Conservation (phyloP, 2,797 vertebrate genomes). For the Sebastes hubbsi region DNA sequence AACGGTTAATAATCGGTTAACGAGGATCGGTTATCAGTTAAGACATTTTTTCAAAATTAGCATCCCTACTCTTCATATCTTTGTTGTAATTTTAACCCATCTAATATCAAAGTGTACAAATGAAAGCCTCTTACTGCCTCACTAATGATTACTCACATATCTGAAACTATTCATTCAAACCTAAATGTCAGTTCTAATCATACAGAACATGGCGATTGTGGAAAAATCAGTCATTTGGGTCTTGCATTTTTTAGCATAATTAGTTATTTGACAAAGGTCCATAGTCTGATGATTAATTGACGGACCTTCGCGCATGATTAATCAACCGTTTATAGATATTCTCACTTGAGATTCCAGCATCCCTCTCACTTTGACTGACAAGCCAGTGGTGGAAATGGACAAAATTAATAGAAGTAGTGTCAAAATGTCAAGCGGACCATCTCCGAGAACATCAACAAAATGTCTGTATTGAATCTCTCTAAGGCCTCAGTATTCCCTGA, state of each 20-base stretch:
- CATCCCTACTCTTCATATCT: background rate
- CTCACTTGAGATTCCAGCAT: conserved; percentile 8
- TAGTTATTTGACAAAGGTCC: conserved; percentile 22
- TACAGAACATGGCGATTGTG: background rate
- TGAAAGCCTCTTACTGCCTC: background rate
- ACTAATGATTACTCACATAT: background rate
- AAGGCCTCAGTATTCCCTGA: conserved; percentile 74
- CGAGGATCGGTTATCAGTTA: too few relatives aligned
- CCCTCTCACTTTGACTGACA: conserved; percentile 79
- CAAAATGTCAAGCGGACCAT: conserved; percentile 86
- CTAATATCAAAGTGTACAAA: background rate
- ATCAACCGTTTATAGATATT: conserved; percentile 25
- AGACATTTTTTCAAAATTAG: too few relatives aligned
- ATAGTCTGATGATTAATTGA: conserved; percentile 28
- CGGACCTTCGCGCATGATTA: conserved; percentile 34
- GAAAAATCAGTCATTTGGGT: background rate
- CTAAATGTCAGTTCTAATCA: background rate
- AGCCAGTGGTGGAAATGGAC: conserved; percentile 77
- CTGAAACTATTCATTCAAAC: background rate
- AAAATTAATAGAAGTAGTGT: conserved; percentile 83
- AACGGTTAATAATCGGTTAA: too few relatives aligned
- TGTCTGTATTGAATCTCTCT: conserved; percentile 77
- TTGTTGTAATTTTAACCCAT: background rate
- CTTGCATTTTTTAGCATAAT: background rate
- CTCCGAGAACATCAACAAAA: conserved; percentile 79